Evolutionary conservation across 2,888 invertebrate species (phyloP), one percentile per base, ranked within the genome.

Genomic region (Poecilobothrus nobilitatus): DNA sequence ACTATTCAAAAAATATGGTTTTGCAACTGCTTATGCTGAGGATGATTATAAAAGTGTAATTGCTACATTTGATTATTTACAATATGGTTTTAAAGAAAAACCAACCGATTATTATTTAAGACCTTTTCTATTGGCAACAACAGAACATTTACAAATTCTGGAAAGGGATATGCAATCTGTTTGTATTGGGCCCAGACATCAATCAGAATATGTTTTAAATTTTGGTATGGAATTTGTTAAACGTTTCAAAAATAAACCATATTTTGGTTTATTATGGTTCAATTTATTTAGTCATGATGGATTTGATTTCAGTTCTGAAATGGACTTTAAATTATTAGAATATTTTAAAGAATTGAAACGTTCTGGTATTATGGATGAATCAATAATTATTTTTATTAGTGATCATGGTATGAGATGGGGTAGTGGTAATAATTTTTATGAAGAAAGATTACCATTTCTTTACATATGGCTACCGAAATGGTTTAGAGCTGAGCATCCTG

Each of bases 31-130:
- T 4, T 91, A 89, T 74, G 89, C 88, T 0, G 92, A 93, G 82
- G 92, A 93, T 76, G 86, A 87, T 73, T 27, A 27, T 27, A 27
- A 27, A 27, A 83, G 87, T 4, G 0, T 2, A 0, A 66, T 71
- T 1, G 74, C 74, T 61, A 53, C 53, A 53, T 78, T 78, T 18
- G 89, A 87, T 74, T 90, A 86, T 74, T 75, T 84, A 5, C 89
- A 89, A 76, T 83, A 83, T 6, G 90, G 90, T 1, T 94, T 93
- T 75, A 80, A 82, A 4, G 78, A 84, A 5, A 85, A 86, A 1
- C 94, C 94, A 0, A 88, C 91, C 0, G 91, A 94, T 76, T 92
- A 91, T 75, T 94, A 92, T 73, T 84, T 90, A 71, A 83, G 90
- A 65, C 89, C 92, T 0, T 87, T 90, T 72, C 84, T 89, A 71